These are phyloP conservation scores for Stegana nigrithorax DNA, from an alignment of 2,888 invertebrate species.

Conservation along the genomic window DNA sequence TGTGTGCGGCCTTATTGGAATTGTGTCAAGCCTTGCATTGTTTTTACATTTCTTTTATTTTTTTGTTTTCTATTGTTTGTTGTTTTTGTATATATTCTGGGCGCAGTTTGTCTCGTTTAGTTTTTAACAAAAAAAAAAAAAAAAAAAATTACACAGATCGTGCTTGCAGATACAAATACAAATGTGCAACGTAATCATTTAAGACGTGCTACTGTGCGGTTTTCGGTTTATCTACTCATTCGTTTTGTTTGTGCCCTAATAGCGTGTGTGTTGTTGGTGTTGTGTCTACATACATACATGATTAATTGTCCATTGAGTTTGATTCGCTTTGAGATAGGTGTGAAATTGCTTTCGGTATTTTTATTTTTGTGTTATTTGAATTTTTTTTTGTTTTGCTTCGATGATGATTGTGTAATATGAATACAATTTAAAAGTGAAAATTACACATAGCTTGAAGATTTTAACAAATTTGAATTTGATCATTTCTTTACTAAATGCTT, in stretches of 20 bases:
- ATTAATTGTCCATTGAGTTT: too few relatives aligned
- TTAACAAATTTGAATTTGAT: too few relatives aligned
- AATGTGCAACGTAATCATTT: slow-evolving; percentile 8
- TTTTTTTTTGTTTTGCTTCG: too few relatives aligned
- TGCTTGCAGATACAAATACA: slow-evolving; percentile 45
- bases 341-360: slow-evolving; percentile 5
- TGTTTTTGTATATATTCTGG: background rate
- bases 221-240: too few relatives aligned
- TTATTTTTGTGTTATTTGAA: background rate
- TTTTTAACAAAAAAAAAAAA: slow-evolving; percentile 38
- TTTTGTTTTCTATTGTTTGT: background rate
- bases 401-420: too few relatives aligned
- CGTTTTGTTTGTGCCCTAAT: background rate
- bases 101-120: slow-evolving; percentile 5
- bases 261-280: background rate
- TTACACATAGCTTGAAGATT: too few relatives aligned
- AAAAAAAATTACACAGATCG: slow-evolving; percentile 45
- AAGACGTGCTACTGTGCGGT: background rate
- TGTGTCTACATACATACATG: too few relatives aligned
- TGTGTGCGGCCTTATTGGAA: slow-evolving; percentile 29
- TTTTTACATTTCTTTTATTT: too few relatives aligned
- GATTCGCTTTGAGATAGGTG: background rate
- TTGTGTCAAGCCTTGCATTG: slow-evolving; percentile 48
- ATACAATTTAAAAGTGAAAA: too few relatives aligned
- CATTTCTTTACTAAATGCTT: too few relatives aligned